Base-by-base conservation (phyloP, 2,888 invertebrate species). In the Catocala fraxini region DNA sequence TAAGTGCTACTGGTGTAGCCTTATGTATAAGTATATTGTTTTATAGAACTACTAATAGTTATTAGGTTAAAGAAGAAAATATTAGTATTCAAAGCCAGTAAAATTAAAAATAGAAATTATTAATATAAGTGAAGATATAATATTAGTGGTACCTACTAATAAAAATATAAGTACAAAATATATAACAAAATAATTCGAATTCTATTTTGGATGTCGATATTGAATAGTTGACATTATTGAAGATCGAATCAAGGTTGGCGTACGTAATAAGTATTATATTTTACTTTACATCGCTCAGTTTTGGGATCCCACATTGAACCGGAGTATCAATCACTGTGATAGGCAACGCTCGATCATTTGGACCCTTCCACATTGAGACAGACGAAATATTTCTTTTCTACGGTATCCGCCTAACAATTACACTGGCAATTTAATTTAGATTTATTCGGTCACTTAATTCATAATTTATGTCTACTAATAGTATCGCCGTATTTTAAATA, bases 271-370 rank as follows among this genome's bases (percentile, higher is more conserved):
- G 41, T 47, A 56, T 55, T 43, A 66, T 70, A 68, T 64, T 71
- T 76, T 69, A 60, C 63, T 65, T 54, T 43, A 51, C 46, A 56
- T 53, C 52, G 55, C 52, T 59, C 61, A 59, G 56, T 56, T 62
- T 66, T 45, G 59, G 75, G 63, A 59, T 66, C 57, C 53, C 46
- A 47, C 13, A 69, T 68, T 63, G 65, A 66, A 70, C 64, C 61
- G 52, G 58, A 48, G 59, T 69, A 77, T 77, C 75, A 75, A 77
- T 77, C 76, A 76, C 72, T 35, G 51, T 64, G 70, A 75, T 69
- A 63, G 72, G 55, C 45, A 55, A n/a, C 53, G 59, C 62, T 64
- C 67, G 56, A 75, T 77, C 77, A 75, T 68, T 74, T 59, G 52
- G 72, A 68, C 76, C 75, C 67, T 75, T 75, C 65, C 62, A 64